These are phyloP conservation scores for Ancistrus triradiatus DNA, from an alignment of 2,113 vertebrate genomes.

Conservation along the genomic window DNA sequence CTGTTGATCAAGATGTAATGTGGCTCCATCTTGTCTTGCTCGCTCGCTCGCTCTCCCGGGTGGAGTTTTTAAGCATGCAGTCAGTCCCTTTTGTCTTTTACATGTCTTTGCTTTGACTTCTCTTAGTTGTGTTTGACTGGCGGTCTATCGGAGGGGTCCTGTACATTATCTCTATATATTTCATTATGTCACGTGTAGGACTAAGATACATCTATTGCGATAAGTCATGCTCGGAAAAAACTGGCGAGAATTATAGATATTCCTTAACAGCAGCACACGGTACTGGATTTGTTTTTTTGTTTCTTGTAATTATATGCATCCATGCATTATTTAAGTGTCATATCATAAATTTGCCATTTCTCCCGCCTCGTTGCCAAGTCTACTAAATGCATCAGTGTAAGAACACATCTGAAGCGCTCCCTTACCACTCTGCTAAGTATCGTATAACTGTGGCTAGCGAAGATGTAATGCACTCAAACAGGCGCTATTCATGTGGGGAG, in stretches of 20 bases:
- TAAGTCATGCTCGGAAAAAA: no score
- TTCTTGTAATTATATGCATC: no score
- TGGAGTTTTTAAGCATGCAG: conserved; percentile 20
- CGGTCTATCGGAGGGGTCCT: no score
- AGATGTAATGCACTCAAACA: conserved; percentile 46
- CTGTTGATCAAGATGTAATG: conserved; percentile 97
- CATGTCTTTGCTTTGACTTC: conserved; percentile 35
- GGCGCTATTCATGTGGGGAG: conserved; percentile 55
- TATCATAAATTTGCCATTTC: neutral
- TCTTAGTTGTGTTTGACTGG: no score
- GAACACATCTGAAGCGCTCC: neutral
- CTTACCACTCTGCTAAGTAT: conserved; percentile 30
- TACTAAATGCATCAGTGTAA: neutral
- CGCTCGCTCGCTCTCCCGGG: neutral
- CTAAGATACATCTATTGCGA: no score
- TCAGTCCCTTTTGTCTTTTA: conserved; percentile 16
- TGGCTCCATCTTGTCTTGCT: conserved; percentile 34
- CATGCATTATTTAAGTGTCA: neutral
- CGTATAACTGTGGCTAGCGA: conserved; percentile 39
- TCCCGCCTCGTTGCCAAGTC: neutral
- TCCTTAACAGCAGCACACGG: no score
- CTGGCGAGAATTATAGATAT: no score
- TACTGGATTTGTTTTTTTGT: no score
- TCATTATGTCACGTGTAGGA: no score
- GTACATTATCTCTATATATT: no score